Evolutionary conservation across 2,113 vertebrate genomes (phyloP), one percentile per base, ranked within the genome.

Genomic region (Brachyhypopomus gauderio): DNA sequence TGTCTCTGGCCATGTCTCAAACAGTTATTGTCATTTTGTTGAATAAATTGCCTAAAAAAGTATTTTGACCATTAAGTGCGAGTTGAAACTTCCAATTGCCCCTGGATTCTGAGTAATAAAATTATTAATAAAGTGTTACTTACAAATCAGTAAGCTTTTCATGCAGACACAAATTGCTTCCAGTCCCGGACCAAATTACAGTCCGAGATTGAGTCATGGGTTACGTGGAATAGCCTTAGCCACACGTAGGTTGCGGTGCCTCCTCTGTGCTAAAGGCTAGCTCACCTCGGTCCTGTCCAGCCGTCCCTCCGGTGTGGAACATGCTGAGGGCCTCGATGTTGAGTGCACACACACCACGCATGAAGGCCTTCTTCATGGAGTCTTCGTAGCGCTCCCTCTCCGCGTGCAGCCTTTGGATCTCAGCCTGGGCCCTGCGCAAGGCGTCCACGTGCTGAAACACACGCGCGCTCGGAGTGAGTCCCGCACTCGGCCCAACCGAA

Each of bases 301-400:
- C 88, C 14, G 69, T 16, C 23, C 95, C 95, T 82, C 91, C 87
- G 55, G 89, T 84, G 8, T 97, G 93, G 88, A 99, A 98, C 90
- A 99, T 95, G 79, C 91, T 95, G 89, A 98, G 96, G 69, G 97
- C 96, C 91, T 98, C 97, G 23, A 98, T 92, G 88, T 98, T 98
- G 88, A 99, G 91, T 1, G 97, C 97, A 84, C 97, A 98, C 0
- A 99, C 96, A 0, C 97, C 96, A 70, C 97, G 93, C 97, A 99
- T 98, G 87, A 99, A 97, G 0, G 97, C 96, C 89, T 98, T 98
- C 90, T 96, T 99, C 96, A 98, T 96, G 2, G 95, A 93, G 70
- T 96, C 96, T 87, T 98, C 96, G 81, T 94, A 97, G 0, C 92
- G 94, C 2, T 96, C 96, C 80, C 93, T 93, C 86, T 98, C 96